Conservation (phyloP, 2,113 vertebrate species). For the Cacatua alba region DNA sequence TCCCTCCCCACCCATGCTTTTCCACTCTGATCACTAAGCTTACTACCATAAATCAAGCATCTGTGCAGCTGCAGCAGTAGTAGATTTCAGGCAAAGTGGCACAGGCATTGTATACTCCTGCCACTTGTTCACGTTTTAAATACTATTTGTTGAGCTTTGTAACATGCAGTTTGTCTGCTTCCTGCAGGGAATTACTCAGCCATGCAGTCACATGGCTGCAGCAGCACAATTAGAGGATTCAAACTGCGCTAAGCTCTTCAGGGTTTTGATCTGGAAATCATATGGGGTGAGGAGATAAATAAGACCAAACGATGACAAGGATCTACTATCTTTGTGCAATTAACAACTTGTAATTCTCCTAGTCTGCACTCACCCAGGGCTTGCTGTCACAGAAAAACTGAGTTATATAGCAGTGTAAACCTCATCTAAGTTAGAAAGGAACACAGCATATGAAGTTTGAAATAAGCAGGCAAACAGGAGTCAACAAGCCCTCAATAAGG, state of each 20-base stretch:
- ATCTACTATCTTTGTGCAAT: not conserved
- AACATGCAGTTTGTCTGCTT: slow-evolving; percentile 70
- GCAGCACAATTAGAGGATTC: slow-evolving; percentile 70
- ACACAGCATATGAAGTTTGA: not conserved
- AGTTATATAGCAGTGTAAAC: not conserved
- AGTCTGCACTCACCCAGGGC: not conserved
- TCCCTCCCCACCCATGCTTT: not conserved
- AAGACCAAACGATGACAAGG: not conserved
- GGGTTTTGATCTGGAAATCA: not conserved
- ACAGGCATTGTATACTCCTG: not conserved
- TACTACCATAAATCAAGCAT: not conserved
- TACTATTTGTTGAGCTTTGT: slow-evolving; percentile 67
- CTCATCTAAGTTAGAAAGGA: not conserved
- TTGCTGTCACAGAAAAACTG: not conserved
- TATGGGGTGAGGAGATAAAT: not conserved
- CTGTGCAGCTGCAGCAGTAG: not conserved
- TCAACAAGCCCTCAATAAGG: not conserved
- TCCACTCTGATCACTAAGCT: not conserved
- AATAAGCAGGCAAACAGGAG: not conserved
- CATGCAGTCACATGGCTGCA: slow-evolving; percentile 60
- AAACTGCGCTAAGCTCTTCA: slow-evolving; percentile 7
- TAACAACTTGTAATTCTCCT: not conserved
- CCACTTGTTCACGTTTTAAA: not conserved
- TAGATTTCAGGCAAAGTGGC: not conserved
- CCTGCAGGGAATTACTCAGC: slow-evolving; percentile 74